Conservation (phyloP, 2,888 invertebrate species). For the Microctonus hyperodae region DNA sequence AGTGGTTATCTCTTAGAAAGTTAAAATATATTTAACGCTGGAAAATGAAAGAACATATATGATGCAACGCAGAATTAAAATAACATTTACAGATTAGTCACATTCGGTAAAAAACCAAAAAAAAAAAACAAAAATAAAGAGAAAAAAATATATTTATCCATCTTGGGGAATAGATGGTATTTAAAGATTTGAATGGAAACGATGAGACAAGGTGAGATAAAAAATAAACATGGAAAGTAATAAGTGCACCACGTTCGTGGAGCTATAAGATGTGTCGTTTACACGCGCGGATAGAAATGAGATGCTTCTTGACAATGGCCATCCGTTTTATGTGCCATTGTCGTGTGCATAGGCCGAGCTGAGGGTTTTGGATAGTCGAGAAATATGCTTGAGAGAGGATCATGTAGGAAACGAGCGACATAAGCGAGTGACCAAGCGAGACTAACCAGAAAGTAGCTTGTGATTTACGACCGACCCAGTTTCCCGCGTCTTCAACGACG, state of each 20-base stretch:
- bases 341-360: slow-evolving; percentile 28
- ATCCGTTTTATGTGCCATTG: slow-evolving; percentile 36
- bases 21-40: no score
- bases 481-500: slow-evolving; percentile 29
- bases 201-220: not conserved
- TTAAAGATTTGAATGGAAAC: not conserved
- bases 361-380: slow-evolving; percentile 32
- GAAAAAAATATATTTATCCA: not conserved
- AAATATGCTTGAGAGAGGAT: slow-evolving; percentile 17
- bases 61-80: not conserved
- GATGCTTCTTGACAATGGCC: slow-evolving; percentile 40
- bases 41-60: not conserved
- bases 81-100: not conserved
- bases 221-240: not conserved
- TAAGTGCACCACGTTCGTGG: not conserved
- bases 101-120: not conserved
- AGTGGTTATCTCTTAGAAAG: no score
- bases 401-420: slow-evolving; percentile 11
- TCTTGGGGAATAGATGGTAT: not conserved
- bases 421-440: slow-evolving; percentile 34
- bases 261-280: not conserved
- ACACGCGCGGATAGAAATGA: slow-evolving; percentile 24
- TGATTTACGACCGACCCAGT: slow-evolving; percentile 42
- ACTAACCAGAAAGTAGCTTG: slow-evolving; percentile 40
- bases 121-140: no score